Conservation (phyloP, 2,113 vertebrate genomes). For the Oreochromis tanganicae region DNA sequence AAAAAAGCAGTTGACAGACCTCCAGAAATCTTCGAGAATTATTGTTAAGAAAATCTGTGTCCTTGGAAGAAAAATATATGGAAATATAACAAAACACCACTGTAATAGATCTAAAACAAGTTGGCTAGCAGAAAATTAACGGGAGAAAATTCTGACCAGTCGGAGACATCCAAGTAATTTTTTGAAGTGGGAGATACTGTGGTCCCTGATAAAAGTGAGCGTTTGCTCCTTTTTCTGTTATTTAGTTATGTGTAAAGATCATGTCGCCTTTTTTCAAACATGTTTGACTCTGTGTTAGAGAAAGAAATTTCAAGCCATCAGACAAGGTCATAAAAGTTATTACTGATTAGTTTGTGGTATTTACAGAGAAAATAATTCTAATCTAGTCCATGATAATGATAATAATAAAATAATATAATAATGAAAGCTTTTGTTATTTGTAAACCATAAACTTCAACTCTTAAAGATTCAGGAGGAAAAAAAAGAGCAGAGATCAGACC, state of each 20-base stretch:
- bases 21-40: accelerated
- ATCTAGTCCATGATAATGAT: background rate
- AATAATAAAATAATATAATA: too few relatives aligned
- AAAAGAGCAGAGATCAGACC: background rate
- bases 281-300: background rate
- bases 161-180: background rate
- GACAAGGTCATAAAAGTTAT: too few relatives aligned
- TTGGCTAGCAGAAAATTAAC: background rate
- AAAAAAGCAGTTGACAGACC: accelerated
- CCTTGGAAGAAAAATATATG: background rate
- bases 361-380: background rate
- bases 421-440: background rate
- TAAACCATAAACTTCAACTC: background rate
- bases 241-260: background rate
- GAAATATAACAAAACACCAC: background rate
- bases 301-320: background rate
- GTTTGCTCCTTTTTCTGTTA: background rate
- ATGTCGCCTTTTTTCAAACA: background rate
- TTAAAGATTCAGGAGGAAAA: background rate
- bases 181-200: background rate
- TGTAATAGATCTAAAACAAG: background rate
- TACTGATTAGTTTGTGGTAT: too few relatives aligned
- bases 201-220: background rate
- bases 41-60: background rate
- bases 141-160: background rate